Base-by-base conservation (phyloP, 2,888 invertebrate genomes). In the Xylota sylvarum region DNA sequence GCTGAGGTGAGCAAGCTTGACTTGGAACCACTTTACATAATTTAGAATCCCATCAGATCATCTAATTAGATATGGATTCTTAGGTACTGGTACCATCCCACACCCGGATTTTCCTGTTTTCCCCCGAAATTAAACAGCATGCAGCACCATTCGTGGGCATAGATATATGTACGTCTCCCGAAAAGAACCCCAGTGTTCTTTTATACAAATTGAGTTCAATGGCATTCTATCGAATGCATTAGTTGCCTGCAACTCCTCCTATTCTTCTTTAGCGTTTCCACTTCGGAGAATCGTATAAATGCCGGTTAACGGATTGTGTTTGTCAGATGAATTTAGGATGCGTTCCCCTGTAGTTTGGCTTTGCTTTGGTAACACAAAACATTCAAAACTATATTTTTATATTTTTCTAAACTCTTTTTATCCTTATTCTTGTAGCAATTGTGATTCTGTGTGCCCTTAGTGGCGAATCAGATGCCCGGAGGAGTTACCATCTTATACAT, bases 321-420 rank as follows among this genome's bases (percentile, higher is more conserved):
- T 19, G 19, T 76, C 85, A 85, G 70, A 85, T 70, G 43, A 55
- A 76, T 81, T 85, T 60, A 85, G 76, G 56, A 85, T 85, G 85
- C 76, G 65, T 67, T 81, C 85, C 55, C 50, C 81, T 65, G 65
- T 81, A 72, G 81, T 76, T 74, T 81, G 85, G 70, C 37, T 85
- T 76, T 85, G 65, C 70, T 52, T 77, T 60, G 85, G 85, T 85
- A 85, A 81, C 70, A 3, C 32, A 50, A n/a, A 32, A 19, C 5
- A 12, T 12, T n/a, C 0, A 37, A 48, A 43, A 50, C 6, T 4
- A 43, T 3, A 50, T 27, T 48, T 6, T 43, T 43, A 32, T 56
- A 55, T 10, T 50, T 52, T 19, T 2, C 23, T 30, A 43, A 72
- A 0, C 43, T 40, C 10, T 10, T 60, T 43, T 14, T 23, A 40